Evolutionary conservation across 2,113 vertebrate species (phyloP).

Genomic region (Monopterus albus): DNA sequence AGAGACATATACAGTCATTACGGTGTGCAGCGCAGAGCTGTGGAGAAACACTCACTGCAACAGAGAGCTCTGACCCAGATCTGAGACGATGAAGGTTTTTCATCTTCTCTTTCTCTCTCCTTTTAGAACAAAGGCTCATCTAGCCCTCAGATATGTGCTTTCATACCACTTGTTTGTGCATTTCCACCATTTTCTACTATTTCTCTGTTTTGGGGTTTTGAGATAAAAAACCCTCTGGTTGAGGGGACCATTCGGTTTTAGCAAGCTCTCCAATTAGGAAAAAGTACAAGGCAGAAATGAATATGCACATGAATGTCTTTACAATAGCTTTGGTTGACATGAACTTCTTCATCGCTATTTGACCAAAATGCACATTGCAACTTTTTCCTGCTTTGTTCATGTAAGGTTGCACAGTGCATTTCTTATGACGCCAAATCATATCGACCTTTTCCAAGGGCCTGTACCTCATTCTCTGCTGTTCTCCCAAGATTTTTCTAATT

Average conservation of each 20-base stretch:
- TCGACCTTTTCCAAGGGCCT: conserved; percentile 64
- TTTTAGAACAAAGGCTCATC: conserved; percentile 77
- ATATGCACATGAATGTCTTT: conserved; percentile 34
- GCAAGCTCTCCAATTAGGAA: conserved; percentile 63
- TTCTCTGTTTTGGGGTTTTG: conserved; percentile 47
- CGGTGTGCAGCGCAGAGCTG: conserved; percentile 46
- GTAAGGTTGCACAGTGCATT: not conserved
- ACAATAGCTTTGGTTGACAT: conserved; percentile 11
- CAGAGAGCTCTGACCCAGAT: conserved; percentile 80
- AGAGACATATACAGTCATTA: conserved; percentile 57
- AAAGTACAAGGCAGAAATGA: conserved; percentile 32
- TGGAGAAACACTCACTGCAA: conserved; percentile 46
- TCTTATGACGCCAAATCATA: conserved; percentile 33
- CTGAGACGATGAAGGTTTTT: conserved; percentile 67
- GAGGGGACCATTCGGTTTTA: conserved; percentile 44
- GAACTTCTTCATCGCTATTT: conserved; percentile 35
- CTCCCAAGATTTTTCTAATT: conserved; percentile 74
- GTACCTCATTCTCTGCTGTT: conserved; percentile 33
- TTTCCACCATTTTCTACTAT: conserved; percentile 50
- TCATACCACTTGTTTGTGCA: conserved; percentile 61
- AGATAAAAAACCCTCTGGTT: conserved; percentile 47
- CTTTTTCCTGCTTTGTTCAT: not conserved
- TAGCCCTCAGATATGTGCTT: conserved; percentile 71
- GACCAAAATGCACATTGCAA: conserved; percentile 30
- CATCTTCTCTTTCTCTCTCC: conserved; percentile 63